Percentiles rank a stretch among this genome's conserved stretches.
Conservation (phyloP, 2,113 vertebrate genomes). For the Alligator sinensis region DNA sequence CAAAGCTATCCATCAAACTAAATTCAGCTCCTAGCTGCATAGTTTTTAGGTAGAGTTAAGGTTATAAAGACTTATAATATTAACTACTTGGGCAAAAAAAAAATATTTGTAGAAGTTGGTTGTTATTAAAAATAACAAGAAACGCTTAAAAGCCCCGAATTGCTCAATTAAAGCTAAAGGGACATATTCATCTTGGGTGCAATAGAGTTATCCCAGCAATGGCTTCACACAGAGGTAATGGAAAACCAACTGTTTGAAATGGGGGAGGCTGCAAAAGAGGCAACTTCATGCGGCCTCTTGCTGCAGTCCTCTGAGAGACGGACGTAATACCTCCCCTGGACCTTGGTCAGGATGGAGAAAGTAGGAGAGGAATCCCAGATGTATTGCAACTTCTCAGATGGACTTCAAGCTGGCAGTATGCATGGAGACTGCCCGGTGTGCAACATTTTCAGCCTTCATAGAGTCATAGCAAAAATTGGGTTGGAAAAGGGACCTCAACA, state of each 20-base stretch:
- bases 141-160: fast-evolving
- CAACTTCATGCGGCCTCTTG: background rate
- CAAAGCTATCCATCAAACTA: background rate
- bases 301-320: no score
- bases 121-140: background rate
- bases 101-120: background rate
- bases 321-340: no score
- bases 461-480: no score
- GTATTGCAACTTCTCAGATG: background rate
- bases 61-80: background rate
- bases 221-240: background rate
- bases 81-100: background rate
- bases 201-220: background rate
- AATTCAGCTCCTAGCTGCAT: fast-evolving
- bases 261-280: background rate
- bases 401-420: background rate
- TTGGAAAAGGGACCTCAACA: no score
- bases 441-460: background rate
- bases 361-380: no score
- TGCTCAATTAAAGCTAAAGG: background rate
- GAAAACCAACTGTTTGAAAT: background rate
- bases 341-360: no score
- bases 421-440: background rate
- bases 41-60: background rate
- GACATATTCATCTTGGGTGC: background rate